Base-by-base conservation (phyloP, 1,140 invertebrate genomes). In the Neodiprion lecontei region DNA sequence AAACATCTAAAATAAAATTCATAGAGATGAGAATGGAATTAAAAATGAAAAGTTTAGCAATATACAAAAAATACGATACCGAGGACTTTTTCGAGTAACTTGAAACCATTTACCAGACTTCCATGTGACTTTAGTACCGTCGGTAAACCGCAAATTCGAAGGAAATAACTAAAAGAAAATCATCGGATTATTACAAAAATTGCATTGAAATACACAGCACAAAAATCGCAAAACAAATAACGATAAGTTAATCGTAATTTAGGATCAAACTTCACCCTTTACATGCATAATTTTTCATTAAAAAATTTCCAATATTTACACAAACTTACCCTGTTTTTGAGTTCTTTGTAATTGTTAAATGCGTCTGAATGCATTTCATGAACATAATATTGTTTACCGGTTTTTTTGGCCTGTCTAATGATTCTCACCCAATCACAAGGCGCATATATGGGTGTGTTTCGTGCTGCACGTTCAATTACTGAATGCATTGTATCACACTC, bases 401-500 rank as follows among this genome's bases (percentile, higher is more conserved):
- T 11, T 9, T 49, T 71, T 71, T 50, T 71, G 0, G 10, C 47
- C 10, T 53, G 70, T 8, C 48, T 1, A 71, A 71, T 53, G 7
- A 48, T 11, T 71, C 17, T 71, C 1, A 17, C 21, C 48, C 9
- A 71, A 21, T 71, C 70, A n/a, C 10, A 14, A 21, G 70, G 70
- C 40, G 49, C 70, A 21, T 71, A 71, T 48, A 71, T 71, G 11
- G 47, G 10, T 50, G 47, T 7, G 50, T 71, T 50, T 11, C 70
- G 70, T 21, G 70, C 48, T 49, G 70, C 70, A 12, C 70, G 70
- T 21, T 71, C 70, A 28, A 69, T 69, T 28, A 40, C 28, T 47
- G 68, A 69, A n/a, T 69, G 68, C 68, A 69, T 69, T 10, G 40
- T 69, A 23, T 69, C 68, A 69, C 68, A 69, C 23, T 69, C 68